phyloP scores from a whole-genome alignment of 2,888 invertebrate species.

The Lamellibrachia columna region DNA sequence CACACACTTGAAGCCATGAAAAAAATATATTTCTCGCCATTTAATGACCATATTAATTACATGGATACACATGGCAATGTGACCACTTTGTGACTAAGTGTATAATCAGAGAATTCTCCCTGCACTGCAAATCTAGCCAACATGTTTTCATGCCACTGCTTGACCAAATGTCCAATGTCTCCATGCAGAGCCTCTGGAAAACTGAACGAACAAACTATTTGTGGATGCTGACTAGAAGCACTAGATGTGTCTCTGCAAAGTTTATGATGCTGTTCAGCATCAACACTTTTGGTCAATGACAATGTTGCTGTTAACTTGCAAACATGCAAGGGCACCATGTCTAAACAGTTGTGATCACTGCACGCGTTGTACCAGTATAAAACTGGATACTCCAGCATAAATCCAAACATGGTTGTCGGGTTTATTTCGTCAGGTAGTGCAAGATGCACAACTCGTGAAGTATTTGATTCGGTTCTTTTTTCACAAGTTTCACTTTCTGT shows the following conservation, averaged over 20 bases:
- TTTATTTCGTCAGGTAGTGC: constrained; percentile 23
- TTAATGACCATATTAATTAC: not conserved
- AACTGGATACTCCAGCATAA: constrained; percentile 48
- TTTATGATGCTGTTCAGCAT: not conserved
- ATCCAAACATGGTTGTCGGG: constrained; percentile 45
- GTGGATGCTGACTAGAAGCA: not conserved
- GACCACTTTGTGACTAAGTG: not conserved
- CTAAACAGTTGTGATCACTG: constrained; percentile 39
- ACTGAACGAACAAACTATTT: not conserved
- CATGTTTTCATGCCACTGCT: constrained; percentile 4
- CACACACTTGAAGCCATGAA: not conserved
- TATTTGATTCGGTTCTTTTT: not conserved
- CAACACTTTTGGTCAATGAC: not conserved
- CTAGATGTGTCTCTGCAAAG: not conserved
- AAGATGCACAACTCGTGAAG: constrained; percentile 19
- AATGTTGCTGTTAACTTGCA: constrained; percentile 30
- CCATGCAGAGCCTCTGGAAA: not conserved
- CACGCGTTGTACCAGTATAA: constrained; percentile 46
- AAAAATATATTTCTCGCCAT: not conserved
- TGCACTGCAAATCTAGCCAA: not conserved
- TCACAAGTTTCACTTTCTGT: not conserved
- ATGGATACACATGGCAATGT: not conserved
- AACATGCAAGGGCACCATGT: constrained; percentile 42
- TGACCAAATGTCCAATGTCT: not conserved
- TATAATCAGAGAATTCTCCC: not conserved